Conservation (phyloP, 2,888 invertebrate genomes). For the Penaeus monodon region DNA sequence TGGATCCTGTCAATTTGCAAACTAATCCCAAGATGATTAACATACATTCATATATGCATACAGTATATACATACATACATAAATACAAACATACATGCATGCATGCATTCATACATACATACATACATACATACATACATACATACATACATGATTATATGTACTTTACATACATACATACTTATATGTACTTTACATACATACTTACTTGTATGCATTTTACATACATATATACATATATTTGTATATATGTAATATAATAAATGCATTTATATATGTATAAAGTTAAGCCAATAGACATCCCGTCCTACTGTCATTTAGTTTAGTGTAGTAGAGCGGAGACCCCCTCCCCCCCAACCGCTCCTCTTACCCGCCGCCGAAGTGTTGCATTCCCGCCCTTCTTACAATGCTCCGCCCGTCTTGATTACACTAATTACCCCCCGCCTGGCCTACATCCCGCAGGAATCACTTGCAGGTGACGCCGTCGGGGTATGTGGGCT, state of each 20-base stretch:
- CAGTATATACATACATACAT: not conserved
- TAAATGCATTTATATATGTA: not conserved
- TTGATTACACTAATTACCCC: not conserved
- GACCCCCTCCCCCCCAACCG: too few relatives aligned
- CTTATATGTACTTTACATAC: not conserved
- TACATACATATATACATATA: too few relatives aligned
- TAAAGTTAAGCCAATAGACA: too few relatives aligned
- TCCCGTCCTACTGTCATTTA: too few relatives aligned
- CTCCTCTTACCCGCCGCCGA: not conserved
- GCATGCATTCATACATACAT: not conserved
- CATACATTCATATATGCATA: not conserved
- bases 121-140: not conserved
- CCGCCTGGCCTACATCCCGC: not conserved
- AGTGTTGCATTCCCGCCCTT: not conserved
- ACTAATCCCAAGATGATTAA: not conserved
- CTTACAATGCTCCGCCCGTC: not conserved
- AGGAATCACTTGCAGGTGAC: not conserved
- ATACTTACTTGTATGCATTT: not conserved
- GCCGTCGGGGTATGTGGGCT: not conserved
- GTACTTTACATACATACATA: too few relatives aligned
- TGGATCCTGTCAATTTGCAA: too few relatives aligned
- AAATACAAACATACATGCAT: not conserved
- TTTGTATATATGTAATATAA: not conserved
- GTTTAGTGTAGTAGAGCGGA: too few relatives aligned
- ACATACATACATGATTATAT: not conserved